Evolutionary conservation across 1,140 invertebrate species (phyloP).

Genomic region (Mya arenaria): DNA sequence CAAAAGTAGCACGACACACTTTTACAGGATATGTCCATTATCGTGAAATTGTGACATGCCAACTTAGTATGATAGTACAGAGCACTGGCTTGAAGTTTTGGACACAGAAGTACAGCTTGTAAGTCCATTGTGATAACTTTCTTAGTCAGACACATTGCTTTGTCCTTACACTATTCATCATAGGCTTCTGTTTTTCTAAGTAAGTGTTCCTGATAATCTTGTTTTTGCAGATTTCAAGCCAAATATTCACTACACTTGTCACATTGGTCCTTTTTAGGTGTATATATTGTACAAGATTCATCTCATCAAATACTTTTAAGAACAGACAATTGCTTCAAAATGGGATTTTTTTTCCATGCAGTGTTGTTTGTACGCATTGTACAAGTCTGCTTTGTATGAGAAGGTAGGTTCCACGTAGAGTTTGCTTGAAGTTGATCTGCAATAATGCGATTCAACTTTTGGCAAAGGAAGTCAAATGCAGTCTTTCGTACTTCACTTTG

Average conservation of each 20-base stretch:
- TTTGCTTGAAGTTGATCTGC: conserved; percentile 6
- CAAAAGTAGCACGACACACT: not conserved
- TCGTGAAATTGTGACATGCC: conserved; percentile 8
- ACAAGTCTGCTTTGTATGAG: not conserved
- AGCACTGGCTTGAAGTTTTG: not conserved
- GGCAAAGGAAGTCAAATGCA: not conserved
- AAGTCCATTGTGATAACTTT: not conserved
- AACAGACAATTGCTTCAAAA: not conserved
- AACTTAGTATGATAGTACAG: conserved; percentile 10
- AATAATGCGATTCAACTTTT: conserved; percentile 33
- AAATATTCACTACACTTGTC: conserved; percentile 7
- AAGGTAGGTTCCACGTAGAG: conserved; percentile 13
- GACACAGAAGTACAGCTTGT: not conserved
- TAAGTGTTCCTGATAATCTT: conserved; percentile 18
- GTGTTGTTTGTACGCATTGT: not conserved
- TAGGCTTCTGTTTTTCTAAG: not conserved
- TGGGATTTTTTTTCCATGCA: not conserved
- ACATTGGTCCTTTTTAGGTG: conserved; percentile 41
- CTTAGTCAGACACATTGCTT: not conserved
- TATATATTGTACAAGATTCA: conserved; percentile 36
- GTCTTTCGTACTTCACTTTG: not conserved
- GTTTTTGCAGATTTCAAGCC: not conserved
- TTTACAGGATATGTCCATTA: not conserved
- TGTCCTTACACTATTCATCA: conserved; percentile 1
- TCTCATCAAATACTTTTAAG: conserved; percentile 20